Conservation (phyloP, 2,888 invertebrate species). For the Catocala nupta region DNA sequence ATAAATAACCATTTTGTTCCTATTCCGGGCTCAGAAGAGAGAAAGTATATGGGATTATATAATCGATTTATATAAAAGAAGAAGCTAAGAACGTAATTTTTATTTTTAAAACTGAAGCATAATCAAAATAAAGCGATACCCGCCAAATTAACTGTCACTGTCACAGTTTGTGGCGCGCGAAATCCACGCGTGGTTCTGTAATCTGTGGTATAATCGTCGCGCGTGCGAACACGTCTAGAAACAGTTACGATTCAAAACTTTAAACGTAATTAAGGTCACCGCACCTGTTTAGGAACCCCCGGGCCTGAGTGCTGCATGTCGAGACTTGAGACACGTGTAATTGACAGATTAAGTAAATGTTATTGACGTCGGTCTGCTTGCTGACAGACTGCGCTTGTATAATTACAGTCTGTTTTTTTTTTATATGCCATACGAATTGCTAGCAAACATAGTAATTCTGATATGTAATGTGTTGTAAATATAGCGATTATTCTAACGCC, state of each 20-base stretch:
- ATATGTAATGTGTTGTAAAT: no score
- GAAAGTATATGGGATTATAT: no score
- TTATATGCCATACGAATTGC: constrained; percentile 1
- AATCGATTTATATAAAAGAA: no score
- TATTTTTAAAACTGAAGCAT: neutral
- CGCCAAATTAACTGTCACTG: constrained; percentile 52
- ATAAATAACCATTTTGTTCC: no score
- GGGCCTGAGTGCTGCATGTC: constrained; percentile 21
- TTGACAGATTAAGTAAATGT: constrained; percentile 44
- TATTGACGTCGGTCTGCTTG: constrained; percentile 15
- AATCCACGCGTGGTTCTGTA: constrained; percentile 42
- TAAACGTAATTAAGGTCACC: constrained; percentile 51
- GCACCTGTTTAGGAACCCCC: constrained; percentile 46
- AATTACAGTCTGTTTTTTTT: constrained; percentile 4
- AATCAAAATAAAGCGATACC: constrained; percentile 34
- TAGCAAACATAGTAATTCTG: no score
- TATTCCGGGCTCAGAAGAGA: no score
- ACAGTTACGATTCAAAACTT: constrained; percentile 37
- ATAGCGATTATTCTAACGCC: no score
- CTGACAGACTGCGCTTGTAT: constrained; percentile 2
- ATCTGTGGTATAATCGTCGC: constrained; percentile 52
- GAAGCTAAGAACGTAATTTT: no score
- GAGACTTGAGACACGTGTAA: constrained; percentile 28
- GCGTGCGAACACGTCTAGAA: constrained; percentile 48
- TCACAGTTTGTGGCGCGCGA: constrained; percentile 45